Conservation (phyloP, 2,797 vertebrate species). For the Coilia nasus region DNA sequence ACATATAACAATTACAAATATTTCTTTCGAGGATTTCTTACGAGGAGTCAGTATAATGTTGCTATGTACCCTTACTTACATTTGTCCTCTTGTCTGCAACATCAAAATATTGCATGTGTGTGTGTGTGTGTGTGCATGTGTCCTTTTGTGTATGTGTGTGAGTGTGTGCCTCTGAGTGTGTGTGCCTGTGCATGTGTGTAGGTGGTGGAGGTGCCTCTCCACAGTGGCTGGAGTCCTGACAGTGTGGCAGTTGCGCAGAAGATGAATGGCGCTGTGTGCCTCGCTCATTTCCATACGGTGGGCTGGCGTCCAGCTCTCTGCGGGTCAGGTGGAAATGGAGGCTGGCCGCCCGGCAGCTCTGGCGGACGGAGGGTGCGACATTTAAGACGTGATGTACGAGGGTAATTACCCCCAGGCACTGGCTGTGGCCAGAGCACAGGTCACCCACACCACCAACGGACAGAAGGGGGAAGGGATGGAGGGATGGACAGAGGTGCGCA, state of each 20-base stretch:
- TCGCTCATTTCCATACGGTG: conserved; percentile 74
- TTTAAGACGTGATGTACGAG: conserved; percentile 81
- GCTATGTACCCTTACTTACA: background rate
- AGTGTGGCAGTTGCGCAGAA: conserved; percentile 64
- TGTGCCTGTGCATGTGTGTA: no score
- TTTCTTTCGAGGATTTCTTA: no score
- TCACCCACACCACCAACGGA: conserved; percentile 58
- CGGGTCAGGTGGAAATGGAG: conserved; percentile 73
- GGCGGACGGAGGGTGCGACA: conserved; percentile 65
- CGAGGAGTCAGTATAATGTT: background rate
- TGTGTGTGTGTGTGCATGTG: background rate
- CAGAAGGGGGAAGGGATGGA: no score
- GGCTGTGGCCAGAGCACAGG: conserved; percentile 69
- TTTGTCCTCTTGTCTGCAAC: background rate
- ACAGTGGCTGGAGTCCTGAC: conserved; percentile 59
- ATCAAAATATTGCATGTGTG: background rate
- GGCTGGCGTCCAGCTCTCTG: conserved; percentile 69
- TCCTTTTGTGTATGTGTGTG: no score
- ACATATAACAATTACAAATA: no score
- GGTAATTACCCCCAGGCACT: conserved; percentile 73
- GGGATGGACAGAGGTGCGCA: conserved; percentile 43
- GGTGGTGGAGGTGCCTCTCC: conserved; percentile 1
- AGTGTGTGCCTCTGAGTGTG: no score
- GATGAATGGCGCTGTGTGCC: conserved; percentile 72
- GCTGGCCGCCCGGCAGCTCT: conserved; percentile 65